Evolutionary conservation across 2,113 vertebrate species (phyloP), one percentile per base, ranked within the genome.

Genomic region (Callionymus lyra): DNA sequence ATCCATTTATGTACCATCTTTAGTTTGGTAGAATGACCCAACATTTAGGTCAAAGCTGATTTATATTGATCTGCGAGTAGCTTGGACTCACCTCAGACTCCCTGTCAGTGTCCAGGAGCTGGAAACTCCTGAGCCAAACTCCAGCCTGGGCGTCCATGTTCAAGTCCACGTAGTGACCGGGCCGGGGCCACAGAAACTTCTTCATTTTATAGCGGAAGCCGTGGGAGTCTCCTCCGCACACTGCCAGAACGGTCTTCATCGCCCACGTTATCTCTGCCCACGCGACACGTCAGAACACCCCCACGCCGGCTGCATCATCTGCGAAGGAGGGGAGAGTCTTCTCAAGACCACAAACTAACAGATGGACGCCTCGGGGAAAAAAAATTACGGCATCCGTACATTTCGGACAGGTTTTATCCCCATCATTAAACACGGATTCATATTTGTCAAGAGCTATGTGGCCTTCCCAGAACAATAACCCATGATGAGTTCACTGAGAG

Each of bases 41-140:
- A n/a, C n/a, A n/a, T n/a, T n/a, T n/a, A n/a, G n/a, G n/a, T n/a
- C n/a, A n/a, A n/a, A n/a, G n/a, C n/a, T n/a, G n/a, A n/a, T n/a
- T n/a, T n/a, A n/a, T n/a, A n/a, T n/a, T n/a, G n/a, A n/a, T n/a
- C n/a, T n/a, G n/a, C n/a, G n/a, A n/a, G n/a, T n/a, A 32, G 9
- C 21, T 19, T 21, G 10, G 11, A 16, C 79, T 76, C 38, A 87
- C 84, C 65, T 79, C 59, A 50, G 6, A 21, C 12, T 46, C 47
- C 12, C 61, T 50, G 6, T 80, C 75, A 0, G 63, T 59, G 53
- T 80, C 77, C 55, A 84, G 38, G 10, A 56, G 14, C 46, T 82
- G 77, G 65, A 85, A 87, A 65, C 79, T 68, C 14, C 68, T 76
- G n/a, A 87, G 79, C 74, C 80, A 83, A 35, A 87, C 68, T 1